Percentiles rank a stretch among this genome's conserved stretches.
phyloP scores from a whole-genome alignment of 2,113 vertebrate species.

The Laterallus jamaicensis region DNA sequence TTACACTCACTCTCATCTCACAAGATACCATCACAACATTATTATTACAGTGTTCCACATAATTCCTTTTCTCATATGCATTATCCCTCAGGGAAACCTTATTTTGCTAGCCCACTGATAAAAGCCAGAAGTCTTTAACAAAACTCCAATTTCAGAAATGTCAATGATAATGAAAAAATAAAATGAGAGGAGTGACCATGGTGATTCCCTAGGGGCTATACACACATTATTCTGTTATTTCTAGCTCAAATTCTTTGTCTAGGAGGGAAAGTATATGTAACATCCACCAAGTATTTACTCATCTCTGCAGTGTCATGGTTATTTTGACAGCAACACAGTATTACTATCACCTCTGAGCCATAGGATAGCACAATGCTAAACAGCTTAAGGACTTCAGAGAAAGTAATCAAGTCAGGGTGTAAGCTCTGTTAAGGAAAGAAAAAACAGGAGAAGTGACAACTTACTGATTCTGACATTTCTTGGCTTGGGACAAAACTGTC shows the following conservation, averaged over 20 bases:
- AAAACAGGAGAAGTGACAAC: not conserved
- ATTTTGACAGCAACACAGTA: not conserved
- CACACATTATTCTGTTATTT: not conserved
- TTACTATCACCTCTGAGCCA: not conserved
- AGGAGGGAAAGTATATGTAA: not conserved
- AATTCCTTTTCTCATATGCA: not conserved
- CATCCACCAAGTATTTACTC: not conserved
- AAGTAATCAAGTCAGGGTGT: not conserved
- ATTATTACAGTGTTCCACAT: slow-evolving; percentile 12
- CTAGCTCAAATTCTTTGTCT: not conserved
- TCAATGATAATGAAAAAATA: not conserved
- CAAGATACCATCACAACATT: not conserved
- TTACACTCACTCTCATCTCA: not conserved
- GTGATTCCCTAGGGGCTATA: not conserved
- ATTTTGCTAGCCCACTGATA: not conserved
- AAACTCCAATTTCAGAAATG: slow-evolving; percentile 1
- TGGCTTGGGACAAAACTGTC: not conserved
- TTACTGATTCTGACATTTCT: not conserved
- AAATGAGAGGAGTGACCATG: not conserved
- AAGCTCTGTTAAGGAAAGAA: not conserved
- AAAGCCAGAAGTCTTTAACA: slow-evolving; percentile 22
- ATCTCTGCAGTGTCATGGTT: not conserved
- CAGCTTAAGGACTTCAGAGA: not conserved
- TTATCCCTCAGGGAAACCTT: not conserved
- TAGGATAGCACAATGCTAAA: not conserved